These are phyloP conservation scores for Phrynosoma blainvillii DNA, from an alignment of 2,113 vertebrate species.

Conservation along the genomic window DNA sequence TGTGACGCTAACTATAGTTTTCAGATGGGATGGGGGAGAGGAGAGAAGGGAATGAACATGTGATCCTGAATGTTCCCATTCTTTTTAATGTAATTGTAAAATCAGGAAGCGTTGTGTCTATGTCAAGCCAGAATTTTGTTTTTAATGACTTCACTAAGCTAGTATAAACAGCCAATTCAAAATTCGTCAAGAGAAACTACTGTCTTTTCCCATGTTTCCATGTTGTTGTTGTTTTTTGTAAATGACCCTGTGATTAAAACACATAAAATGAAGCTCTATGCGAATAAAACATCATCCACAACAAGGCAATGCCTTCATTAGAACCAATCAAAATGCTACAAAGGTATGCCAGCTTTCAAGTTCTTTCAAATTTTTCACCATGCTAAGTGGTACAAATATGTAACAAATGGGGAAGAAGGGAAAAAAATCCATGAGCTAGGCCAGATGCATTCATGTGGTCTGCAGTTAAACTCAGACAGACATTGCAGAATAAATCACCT, in stretches of 20 bases:
- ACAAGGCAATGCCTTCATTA: too few species aligned
- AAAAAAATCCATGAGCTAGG: too few species aligned
- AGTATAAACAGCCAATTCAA: neutral
- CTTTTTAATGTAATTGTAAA: neutral
- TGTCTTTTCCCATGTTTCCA: neutral
- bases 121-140: neutral
- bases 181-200: neutral
- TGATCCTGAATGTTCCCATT: neutral
- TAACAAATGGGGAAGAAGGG: too few species aligned
- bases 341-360: too few species aligned
- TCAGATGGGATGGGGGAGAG: neutral
- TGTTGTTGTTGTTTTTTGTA: neutral
- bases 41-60: neutral
- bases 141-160: neutral
- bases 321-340: too few species aligned
- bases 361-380: too few species aligned
- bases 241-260: neutral
- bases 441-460: too few species aligned
- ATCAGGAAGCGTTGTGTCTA: neutral
- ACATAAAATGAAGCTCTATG: too few species aligned
- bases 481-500: too few species aligned
- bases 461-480: too few species aligned
- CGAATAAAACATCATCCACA: too few species aligned
- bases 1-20: neutral
- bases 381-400: too few species aligned